Conservation (phyloP, 2,797 vertebrate genomes). For the Ctenopoma kingsleyae region DNA sequence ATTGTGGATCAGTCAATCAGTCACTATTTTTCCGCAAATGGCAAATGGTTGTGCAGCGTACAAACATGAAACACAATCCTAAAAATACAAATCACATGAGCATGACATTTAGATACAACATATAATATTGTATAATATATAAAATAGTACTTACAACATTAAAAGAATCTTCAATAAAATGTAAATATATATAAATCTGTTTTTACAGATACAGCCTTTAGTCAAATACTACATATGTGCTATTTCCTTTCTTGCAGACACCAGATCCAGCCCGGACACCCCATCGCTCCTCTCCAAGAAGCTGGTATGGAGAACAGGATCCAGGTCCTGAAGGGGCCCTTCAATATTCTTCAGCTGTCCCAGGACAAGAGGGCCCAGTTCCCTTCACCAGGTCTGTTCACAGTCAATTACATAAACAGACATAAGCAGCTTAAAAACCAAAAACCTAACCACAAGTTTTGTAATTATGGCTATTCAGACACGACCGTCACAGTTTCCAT, state of each 20-base stretch:
- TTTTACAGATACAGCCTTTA: too few species aligned
- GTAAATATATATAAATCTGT: too few species aligned
- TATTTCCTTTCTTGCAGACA: constrained; percentile 51
- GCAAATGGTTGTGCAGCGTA: not conserved
- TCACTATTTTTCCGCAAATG: too few species aligned
- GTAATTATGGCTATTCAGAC: constrained; percentile 69
- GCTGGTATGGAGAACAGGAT: constrained; percentile 90
- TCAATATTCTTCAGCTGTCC: constrained; percentile 93
- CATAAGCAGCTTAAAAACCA: not conserved
- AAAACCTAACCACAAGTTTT: constrained; percentile 1
- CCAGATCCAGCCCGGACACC: constrained; percentile 81
- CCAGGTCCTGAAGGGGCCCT: constrained; percentile 93
- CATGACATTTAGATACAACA: not conserved
- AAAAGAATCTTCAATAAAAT: too few species aligned
- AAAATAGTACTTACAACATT: too few species aligned
- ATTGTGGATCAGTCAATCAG: too few species aligned
- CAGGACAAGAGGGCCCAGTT: constrained; percentile 92
- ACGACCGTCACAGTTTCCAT: constrained; percentile 96
- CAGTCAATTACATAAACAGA: not conserved
- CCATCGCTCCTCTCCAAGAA: constrained; percentile 85
- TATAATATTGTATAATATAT: too few species aligned
- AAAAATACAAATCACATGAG: not conserved
- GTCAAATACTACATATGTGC: not conserved
- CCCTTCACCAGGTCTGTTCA: constrained; percentile 79
- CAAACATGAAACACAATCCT: not conserved